phyloP scores from a whole-genome alignment of 1,140 invertebrate species.

The Paraescarpia echinospica region DNA sequence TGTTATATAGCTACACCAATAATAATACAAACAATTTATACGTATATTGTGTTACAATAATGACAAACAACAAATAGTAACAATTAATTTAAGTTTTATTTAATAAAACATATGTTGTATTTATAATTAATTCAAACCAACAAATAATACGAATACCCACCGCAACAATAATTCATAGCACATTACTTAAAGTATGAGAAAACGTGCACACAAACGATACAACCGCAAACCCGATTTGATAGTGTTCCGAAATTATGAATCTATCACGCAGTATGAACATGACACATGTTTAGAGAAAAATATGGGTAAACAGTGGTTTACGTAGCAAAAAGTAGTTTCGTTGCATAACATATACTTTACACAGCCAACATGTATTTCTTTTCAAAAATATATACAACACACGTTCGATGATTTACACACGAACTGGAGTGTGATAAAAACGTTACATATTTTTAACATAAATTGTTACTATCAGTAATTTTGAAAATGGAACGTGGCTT shows the following conservation, averaged over 20 bases:
- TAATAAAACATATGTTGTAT: too few relatives aligned
- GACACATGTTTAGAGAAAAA: neutral
- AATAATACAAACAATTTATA: too few relatives aligned
- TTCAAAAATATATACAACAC: neutral
- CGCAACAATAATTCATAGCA: neutral
- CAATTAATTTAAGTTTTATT: too few relatives aligned
- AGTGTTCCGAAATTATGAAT: neutral
- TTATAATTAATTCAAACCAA: neutral
- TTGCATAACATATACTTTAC: too few relatives aligned
- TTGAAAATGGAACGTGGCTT: neutral
- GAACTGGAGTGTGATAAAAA: neutral
- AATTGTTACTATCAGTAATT: neutral
- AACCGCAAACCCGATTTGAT: too few relatives aligned
- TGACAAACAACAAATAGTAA: too few relatives aligned
- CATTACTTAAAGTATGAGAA: neutral
- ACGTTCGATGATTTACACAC: neutral
- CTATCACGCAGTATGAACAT: neutral
- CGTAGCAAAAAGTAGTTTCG: too few relatives aligned
- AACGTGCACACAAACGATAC: too few relatives aligned
- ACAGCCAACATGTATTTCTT: too few relatives aligned
- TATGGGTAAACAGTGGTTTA: too few relatives aligned
- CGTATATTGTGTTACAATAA: too few relatives aligned
- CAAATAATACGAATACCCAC: neutral
- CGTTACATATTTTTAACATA: neutral
- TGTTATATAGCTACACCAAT: too few relatives aligned